phyloP scores from a whole-genome alignment of 2,113 vertebrate species.

The Prionailurus viverrinus region DNA sequence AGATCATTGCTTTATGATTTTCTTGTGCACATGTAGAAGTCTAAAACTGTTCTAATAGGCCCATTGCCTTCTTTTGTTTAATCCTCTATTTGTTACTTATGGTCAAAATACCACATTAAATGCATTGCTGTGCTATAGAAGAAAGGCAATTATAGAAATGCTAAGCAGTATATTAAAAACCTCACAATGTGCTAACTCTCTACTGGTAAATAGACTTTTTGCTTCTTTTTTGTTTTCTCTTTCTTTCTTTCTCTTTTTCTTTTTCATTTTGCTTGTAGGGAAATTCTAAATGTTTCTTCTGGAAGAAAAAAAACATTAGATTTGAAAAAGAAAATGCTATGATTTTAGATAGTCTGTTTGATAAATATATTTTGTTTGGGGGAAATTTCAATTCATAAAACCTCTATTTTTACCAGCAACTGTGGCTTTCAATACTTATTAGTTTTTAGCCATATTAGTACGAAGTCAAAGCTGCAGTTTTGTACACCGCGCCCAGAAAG shows the following conservation, averaged over 20 bases:
- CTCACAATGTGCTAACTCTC: not conserved
- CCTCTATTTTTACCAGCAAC: constrained; percentile 18
- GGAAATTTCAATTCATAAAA: not conserved
- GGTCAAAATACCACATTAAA: constrained; percentile 66
- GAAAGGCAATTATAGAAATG: not conserved
- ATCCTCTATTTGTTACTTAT: not conserved
- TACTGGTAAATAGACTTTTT: not conserved
- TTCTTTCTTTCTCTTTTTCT: not conserved
- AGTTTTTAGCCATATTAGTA: constrained; percentile 78
- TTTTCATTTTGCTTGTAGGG: constrained; percentile 1
- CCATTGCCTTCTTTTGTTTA: constrained; percentile 31
- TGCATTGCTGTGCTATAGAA: not conserved
- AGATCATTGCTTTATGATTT: not conserved
- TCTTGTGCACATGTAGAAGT: not conserved
- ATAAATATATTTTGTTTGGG: constrained; percentile 33
- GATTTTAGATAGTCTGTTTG: constrained; percentile 4
- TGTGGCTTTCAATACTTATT: constrained; percentile 54
- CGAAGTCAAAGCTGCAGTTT: constrained; percentile 76
- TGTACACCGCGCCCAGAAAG: constrained; percentile 76
- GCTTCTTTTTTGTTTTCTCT: not conserved
- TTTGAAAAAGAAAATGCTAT: not conserved
- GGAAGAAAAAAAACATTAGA: not conserved
- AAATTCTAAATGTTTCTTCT: constrained; percentile 46
- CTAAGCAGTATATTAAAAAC: not conserved
- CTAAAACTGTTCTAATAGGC: not conserved